Base-by-base conservation (phyloP, 37 sponge, comb jelly and placozoan genomes). In the Mnemiopsis leidyi region DNA sequence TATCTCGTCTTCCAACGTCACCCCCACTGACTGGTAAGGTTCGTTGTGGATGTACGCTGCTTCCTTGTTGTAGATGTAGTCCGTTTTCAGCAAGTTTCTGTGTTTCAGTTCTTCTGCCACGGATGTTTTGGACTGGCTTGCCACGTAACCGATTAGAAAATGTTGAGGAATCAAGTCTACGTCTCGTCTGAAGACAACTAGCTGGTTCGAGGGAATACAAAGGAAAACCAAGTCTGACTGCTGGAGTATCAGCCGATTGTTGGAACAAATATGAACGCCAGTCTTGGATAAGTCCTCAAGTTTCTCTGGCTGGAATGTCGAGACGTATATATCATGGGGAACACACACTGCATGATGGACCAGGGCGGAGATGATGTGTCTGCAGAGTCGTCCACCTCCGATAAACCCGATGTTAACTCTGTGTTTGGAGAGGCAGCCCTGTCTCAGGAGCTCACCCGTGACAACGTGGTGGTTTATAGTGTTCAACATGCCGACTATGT, bases 401-500 rank as follows among this genome's bases (percentile, higher is more conserved):
- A 85, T 39, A 39, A 85, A 85, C 25, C 90, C 90, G 0, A 85
- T 37, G 33, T 28, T 13, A 2, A 85, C 25, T n/a, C 90, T 38
- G 25, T 85, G 39, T 21, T 85, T 85, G 24, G 90, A 40, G 7
- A 37, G n/a, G 32, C 24, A 28, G 2, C 90, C 90, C 5, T 35
- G 39, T 38, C 40, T 38, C 40, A 85, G 61, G 1, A 40, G 0
- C 28, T 85, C 90, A 85, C 36, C 40, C 16, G 90, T 32, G n/a
- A 23, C 23, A 39, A 18, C 48, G 36, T 40, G 23, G 40, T 85
- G 90, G 23, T n/a, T 39, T 40, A 40, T 40, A 32, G 61, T 85
- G 48, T 85, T 85, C n/a, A 85, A 2, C 90, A 85, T 85, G 24
- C 90, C 90, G 2, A 85, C 90, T 39, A 85, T 13, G 48, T 85